Evolutionary conservation across 2,888 invertebrate species (phyloP).

Genomic region (Oxyteleia sp.): DNA sequence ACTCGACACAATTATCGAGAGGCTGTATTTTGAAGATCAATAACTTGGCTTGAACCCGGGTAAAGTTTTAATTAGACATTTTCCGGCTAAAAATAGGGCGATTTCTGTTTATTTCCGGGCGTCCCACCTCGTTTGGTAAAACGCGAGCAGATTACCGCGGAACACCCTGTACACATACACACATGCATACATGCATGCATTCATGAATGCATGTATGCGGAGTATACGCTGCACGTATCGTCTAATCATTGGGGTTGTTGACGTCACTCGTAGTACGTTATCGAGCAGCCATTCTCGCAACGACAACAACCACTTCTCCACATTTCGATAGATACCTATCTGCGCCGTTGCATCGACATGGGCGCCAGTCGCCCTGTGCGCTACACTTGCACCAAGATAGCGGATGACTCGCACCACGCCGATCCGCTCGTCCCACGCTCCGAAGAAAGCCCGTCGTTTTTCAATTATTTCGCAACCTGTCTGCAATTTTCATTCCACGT

Average conservation of each 20-base stretch:
- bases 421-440: conserved; percentile 41
- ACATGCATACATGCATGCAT: no score
- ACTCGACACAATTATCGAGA: no score
- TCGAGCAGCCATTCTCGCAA: conserved; percentile 61
- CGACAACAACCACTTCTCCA: conserved; percentile 57
- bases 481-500: neutral
- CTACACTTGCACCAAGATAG: conserved; percentile 33
- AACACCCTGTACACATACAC: no score
- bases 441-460: conserved; percentile 18
- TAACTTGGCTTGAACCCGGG: no score
- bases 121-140: conserved; percentile 3
- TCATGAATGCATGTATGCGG: neutral
- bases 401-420: conserved; percentile 31
- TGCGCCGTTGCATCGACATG: conserved; percentile 44
- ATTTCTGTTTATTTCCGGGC: neutral
- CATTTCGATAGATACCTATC: conserved; percentile 61
- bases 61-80: no score
- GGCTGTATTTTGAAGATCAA: no score
- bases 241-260: conserved; percentile 66
- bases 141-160: conserved; percentile 18
- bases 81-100: conserved; percentile 21
- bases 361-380: conserved; percentile 45
- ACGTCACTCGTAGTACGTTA: conserved; percentile 67
- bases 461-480: conserved; percentile 49
- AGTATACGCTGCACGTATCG: conserved; percentile 28